Base-by-base conservation (phyloP, 2,797 vertebrate genomes). In the Cheracebus regulus region DNA sequence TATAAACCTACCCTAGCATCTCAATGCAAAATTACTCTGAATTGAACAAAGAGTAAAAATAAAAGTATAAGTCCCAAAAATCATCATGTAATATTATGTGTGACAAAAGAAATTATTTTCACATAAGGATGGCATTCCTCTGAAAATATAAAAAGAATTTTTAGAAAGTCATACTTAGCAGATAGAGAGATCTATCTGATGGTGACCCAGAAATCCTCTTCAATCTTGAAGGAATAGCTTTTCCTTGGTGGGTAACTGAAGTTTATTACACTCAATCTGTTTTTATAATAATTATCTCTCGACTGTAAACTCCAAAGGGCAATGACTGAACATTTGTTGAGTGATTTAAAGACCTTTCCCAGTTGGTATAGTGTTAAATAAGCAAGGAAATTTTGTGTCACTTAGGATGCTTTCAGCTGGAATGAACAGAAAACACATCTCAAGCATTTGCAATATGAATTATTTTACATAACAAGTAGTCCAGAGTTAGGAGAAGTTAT, bases 221-320 rank as follows among this genome's bases (percentile, higher is more conserved):
- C 88, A n/a, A 44, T 92, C 36, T 12, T 81, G 55, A 90, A 90
- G 41, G 15, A 91, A 86, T 93, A 58, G 78, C 61, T 88, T 87
- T 93, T 75, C 73, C 75, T 55, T 46, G 48, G 30, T 86, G 67
- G 57, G 28, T 93, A 78, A 58, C 72, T 78, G 80, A 81, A 82
- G 17, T 90, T 76, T 86, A 88, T 91, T 73, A 50, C 2, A 36
- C 26, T 92, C 52, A 20, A 81, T 84, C 67, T 88, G 11, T 75
- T 78, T 67, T 90, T 94, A 28, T 50, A 28, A 58, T 90, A 13
- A 7, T 52, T 50, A 73, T 70, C 46, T 84, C 70, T 67, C 70
- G 73, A 94, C 22, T 64, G 4, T 61, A 79, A 93, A 89, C 36
- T 93, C 93, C 72, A 30, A 61, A 94, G 28, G 46, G 15, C 28